Evolutionary conservation across 2,113 vertebrate genomes (phyloP), one percentile per base, ranked within the genome.

Genomic region (Pogona vitticeps): DNA sequence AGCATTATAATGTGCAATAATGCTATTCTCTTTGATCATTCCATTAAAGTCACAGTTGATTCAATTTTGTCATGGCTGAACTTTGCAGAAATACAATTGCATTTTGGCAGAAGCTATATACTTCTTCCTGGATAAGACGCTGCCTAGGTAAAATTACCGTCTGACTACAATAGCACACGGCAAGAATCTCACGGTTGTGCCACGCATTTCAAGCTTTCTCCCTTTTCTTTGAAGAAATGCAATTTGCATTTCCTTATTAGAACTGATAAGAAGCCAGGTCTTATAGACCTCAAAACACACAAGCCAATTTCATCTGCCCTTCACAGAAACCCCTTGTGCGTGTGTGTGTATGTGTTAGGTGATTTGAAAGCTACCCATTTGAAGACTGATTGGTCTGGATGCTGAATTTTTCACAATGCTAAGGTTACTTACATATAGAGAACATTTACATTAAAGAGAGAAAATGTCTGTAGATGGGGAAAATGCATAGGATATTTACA

Each of bases 201-300:
- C 65, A 65, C 10, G 87, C 58, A 2, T 90, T 93, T 94, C 82
- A 90, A 88, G 61, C 56, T 87, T 82, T 58, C 87, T 52, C 58
- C 20, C 17, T 91, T 85, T 91, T 94, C 85, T 91, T 93, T 94
- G 91, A 94, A 80, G 18, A 68, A 89, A 91, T 76, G 31, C 26
- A 93, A 92, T 94, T 95, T 94, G 84, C 88, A 91, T 95, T 92
- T 94, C 83, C 72, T 92, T 93, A 92, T 94, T 94, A 95, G 93
- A 67, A 67, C 82, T 84, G 89, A 93, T 93, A 93, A 95, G 84
- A 89, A 88, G 88, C 78, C 0, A 84, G 91, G 91, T 91, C 90
- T 91, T 91, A 88, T 58, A 90, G 80, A 82, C 90, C 85, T 90
- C 91, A 88, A 89, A 93, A 94, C 67, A 91, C 86, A 93, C 79